Percentiles rank a stretch among this genome's conserved stretches.
These are phyloP conservation scores for Itoplectis maculator DNA, from an alignment of 2,888 invertebrate species.

Conservation along the genomic window DNA sequence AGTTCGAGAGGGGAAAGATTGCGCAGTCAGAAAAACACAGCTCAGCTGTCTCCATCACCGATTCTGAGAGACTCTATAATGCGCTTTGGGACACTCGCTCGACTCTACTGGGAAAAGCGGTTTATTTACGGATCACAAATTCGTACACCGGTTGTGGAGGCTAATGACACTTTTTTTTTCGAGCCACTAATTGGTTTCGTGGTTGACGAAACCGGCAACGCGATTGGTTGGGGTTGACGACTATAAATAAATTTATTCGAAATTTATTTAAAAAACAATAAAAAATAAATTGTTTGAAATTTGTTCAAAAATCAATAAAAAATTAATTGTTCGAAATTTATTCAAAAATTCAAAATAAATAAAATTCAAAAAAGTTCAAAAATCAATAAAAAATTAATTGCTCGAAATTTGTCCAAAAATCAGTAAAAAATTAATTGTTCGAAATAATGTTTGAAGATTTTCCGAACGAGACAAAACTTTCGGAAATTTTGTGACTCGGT, in stretches of 20 bases:
- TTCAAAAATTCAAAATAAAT: no score
- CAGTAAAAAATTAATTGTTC: background rate
- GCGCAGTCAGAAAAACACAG: constrained; percentile 37
- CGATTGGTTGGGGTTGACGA: no score
- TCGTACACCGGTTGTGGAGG: background rate
- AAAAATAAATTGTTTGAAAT: no score
- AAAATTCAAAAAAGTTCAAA: background rate
- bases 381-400: background rate
- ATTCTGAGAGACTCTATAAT: background rate
- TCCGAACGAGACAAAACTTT: no score
- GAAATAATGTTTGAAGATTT: background rate
- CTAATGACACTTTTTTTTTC: background rate
- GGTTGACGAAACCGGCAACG: no score
- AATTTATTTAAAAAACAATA: no score
- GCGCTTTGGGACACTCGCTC: background rate
- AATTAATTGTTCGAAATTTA: no score
- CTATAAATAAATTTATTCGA: no score
- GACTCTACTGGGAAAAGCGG: constrained; percentile 3
- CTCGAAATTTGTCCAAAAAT: background rate
- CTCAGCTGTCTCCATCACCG: constrained; percentile 25
- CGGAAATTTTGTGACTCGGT: no score
- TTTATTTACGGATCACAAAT: constrained; percentile 5
- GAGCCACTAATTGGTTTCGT: background rate
- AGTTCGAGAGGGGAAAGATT: constrained; percentile 26
- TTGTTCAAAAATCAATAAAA: no score